Base-by-base conservation (phyloP, 2,888 invertebrate genomes). In the Dasypolia templi region DNA sequence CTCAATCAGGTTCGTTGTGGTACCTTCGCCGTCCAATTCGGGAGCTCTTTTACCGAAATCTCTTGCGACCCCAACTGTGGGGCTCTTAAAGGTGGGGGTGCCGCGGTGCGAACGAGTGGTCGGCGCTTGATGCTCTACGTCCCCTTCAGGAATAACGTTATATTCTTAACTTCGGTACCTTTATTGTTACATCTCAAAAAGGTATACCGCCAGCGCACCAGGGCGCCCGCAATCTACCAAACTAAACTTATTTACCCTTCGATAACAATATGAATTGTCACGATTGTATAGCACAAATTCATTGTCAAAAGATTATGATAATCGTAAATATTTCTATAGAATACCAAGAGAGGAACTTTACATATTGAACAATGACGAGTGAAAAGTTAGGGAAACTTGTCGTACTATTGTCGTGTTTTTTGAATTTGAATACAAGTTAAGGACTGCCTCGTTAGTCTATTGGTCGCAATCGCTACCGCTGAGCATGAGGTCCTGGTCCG, bases 1-100 rank as follows among this genome's bases (percentile, higher is more conserved):
- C 85, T 87, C 80, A 87, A 87, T 87, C 83, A 89, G 84, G 64
- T 66, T 86, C 78, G 70, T 85, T 77, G 74, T 85, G 81, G 81
- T 95, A 95, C 95, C 96, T 95, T 95, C 95, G 74, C 87, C 86
- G 64, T 93, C 93, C 79, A 90, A 83, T 86, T 94, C 94, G 82
- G 92, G 87, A 65, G 93, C 91, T 91, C 96, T 92, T 93, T 96
- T 96, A 86, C 96, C 96, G 74, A 94, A 95, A 93, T 94, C 96
- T 87, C 95, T 92, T 71, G 95, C 96, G 76, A 95, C 91, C 82
- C 93, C 94, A 83, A 95, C 91, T 39, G 93, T 92, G 51, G 95
- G 92, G 84, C 93, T 95, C 89, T 94, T 96, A 93, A 96, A 96
- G 14, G 93, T 94, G 35, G 95, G 95, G 7, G 92, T 92, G 67